These are phyloP conservation scores for Drosophila mayri DNA, from an alignment of 1,140 invertebrate genomes.

Conservation along the genomic window DNA sequence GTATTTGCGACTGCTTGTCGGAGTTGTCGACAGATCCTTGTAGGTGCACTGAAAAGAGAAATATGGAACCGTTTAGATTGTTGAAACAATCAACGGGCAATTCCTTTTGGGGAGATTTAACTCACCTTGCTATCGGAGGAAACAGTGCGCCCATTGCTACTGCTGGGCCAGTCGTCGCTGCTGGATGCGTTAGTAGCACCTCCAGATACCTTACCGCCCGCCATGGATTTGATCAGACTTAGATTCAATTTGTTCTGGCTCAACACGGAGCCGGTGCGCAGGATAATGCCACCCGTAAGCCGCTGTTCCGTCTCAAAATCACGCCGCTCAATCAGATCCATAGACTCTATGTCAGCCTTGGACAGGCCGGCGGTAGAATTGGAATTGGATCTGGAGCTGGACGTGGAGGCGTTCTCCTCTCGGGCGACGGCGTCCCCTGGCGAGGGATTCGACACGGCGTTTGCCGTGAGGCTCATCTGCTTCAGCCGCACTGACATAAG, in stretches of 20 bases:
- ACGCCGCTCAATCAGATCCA: slow-evolving; percentile 80
- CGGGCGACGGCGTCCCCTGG: slow-evolving; percentile 7
- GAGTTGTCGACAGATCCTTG: slow-evolving; percentile 78
- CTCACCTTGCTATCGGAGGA: slow-evolving; percentile 81
- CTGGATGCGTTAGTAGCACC: slow-evolving; percentile 9
- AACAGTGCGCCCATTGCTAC: slow-evolving; percentile 71
- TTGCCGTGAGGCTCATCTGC: slow-evolving; percentile 76
- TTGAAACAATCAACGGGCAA: background rate
- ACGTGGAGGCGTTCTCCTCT: slow-evolving; percentile 42
- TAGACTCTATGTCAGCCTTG: slow-evolving; percentile 77
- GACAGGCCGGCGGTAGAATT: slow-evolving; percentile 22
- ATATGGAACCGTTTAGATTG: background rate
- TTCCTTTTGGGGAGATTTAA: background rate
- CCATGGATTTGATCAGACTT: slow-evolving; percentile 74
- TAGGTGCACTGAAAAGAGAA: slow-evolving; percentile 64
- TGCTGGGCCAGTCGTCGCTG: slow-evolving; percentile 77
- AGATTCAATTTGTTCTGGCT: slow-evolving; percentile 76
- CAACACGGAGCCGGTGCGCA: slow-evolving; percentile 69
- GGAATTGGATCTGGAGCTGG: slow-evolving; percentile 24
- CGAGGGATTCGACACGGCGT: slow-evolving; percentile 29
- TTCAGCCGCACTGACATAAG: slow-evolving; percentile 80
- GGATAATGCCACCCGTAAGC: slow-evolving; percentile 76
- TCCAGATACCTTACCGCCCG: slow-evolving; percentile 25
- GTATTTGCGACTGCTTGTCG: slow-evolving; percentile 78
- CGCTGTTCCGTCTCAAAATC: slow-evolving; percentile 83